These are phyloP conservation scores for Acleris holmiana DNA, from an alignment of 2,888 invertebrate genomes.

Conservation along the genomic window DNA sequence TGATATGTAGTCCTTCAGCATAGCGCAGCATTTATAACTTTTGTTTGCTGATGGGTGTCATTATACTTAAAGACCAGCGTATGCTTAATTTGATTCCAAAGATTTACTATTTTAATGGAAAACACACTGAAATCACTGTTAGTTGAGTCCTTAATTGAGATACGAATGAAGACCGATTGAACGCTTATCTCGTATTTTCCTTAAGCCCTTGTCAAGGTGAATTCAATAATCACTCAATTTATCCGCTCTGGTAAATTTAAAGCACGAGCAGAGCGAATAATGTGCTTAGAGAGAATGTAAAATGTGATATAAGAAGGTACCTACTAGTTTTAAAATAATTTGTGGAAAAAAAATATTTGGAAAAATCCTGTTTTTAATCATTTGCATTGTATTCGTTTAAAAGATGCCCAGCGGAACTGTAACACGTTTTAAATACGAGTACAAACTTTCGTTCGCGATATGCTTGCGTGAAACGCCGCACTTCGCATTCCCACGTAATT, in stretches of 20 bases:
- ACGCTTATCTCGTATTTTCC: constrained; percentile 15
- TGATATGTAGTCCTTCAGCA: too few relatives aligned
- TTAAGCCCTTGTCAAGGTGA: constrained; percentile 18
- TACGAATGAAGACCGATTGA: not conserved
- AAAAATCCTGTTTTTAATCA: not conserved
- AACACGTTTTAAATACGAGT: too few relatives aligned
- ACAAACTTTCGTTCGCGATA: too few relatives aligned
- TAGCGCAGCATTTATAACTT: too few relatives aligned
- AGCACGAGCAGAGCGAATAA: constrained; percentile 18
- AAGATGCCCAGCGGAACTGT: too few relatives aligned
- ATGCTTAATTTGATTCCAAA: too few relatives aligned
- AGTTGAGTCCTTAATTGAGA: constrained; percentile 2
- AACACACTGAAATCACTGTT: not conserved
- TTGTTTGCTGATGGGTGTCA: too few relatives aligned
- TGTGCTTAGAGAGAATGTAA: constrained; percentile 18
- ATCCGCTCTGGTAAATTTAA: constrained; percentile 23
- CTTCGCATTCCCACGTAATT: too few relatives aligned
- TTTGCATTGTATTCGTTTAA: not conserved
- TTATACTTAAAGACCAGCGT: too few relatives aligned
- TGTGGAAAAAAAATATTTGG: constrained; percentile 13
- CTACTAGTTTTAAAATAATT: constrained; percentile 13
- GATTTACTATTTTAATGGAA: not conserved
- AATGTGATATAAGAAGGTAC: too few relatives aligned
- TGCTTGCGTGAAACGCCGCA: too few relatives aligned
- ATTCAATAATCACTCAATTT: constrained; percentile 25